Percentiles rank a stretch among this genome's conserved stretches.
Evolutionary conservation across 2,797 vertebrate species (phyloP).

Genomic region (Malurus splendens): DNA sequence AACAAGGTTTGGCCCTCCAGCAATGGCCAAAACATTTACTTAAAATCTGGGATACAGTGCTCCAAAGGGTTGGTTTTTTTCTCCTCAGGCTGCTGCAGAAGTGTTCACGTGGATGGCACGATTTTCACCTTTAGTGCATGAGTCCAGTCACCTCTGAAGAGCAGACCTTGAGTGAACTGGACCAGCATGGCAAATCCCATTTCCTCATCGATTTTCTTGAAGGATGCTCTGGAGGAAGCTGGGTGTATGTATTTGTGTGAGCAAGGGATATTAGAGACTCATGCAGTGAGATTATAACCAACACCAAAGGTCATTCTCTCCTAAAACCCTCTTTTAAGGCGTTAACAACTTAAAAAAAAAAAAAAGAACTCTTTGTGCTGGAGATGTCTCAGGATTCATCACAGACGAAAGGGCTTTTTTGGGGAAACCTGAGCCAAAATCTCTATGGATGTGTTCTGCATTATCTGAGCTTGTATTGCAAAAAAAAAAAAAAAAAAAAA

Average conservation of each 20-base stretch:
- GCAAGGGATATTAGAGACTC: conserved; percentile 5
- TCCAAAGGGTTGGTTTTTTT: not conserved
- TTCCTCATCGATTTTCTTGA: conserved; percentile 1
- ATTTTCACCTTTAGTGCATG: not conserved
- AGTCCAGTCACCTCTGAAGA: not conserved
- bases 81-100: not conserved
- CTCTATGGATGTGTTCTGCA: not conserved
- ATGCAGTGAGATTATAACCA: not conserved
- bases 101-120: not conserved
- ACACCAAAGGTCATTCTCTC: not conserved
- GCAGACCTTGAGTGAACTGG: not conserved
- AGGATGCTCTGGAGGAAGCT: not conserved
- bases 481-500: not conserved
- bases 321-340: not conserved
- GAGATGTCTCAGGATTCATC: not conserved
- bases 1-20: not conserved
- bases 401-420: not conserved
- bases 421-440: not conserved
- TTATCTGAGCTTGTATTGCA: not conserved
- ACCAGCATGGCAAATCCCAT: not conserved
- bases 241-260: not conserved
- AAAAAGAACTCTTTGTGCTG: not conserved
- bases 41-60: not conserved
- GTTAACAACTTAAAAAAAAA: not conserved
- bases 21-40: not conserved